Evolutionary conservation across 2,888 invertebrate genomes (phyloP), one percentile per base, ranked within the genome.

Genomic region (Sclerodermus sp.): DNA sequence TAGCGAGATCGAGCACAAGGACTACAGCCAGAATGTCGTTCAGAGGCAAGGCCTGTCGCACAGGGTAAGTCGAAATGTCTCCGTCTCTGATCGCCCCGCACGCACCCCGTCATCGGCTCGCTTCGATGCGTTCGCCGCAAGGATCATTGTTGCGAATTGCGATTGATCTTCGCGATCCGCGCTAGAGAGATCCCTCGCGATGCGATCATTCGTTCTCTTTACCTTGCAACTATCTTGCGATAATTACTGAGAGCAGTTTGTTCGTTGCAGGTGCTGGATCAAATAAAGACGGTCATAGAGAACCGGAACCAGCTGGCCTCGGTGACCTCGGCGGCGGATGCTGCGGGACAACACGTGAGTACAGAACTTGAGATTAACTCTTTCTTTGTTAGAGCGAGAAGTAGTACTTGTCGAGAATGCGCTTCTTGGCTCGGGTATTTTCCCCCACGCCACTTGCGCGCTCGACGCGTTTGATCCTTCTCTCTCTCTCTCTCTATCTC

Each of bases 241-340:
- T n/a, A n/a, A n/a, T n/a, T n/a, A n/a, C n/a, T n/a, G n/a, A n/a
- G n/a, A n/a, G n/a, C n/a, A n/a, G n/a, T n/a, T n/a, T n/a, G n/a
- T n/a, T n/a, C 10, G 30, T 66, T 50, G 49, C 60, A 77, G 77
- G 75, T 76, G 60, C 67, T 77, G 59, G 76, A 77, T 63, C 77
- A 76, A 67, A 77, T 77, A 64, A 76, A 77, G 63, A 76, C 76
- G 47, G 76, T 72, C 55, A 75, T 76, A 66, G 76, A 77, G 66
- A 75, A 69, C 65, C 70, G 76, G 58, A 76, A 76, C 55, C 76
- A 77, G 55, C 63, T 71, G 52, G 70, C 71, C 49, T 67, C 71
- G 42, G 56, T 67, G 53, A 64, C 62, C 55, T 68, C 70, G 34
- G 52, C 68, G 30, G 70, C 69, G 37, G 59, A 54, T 51, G 55